phyloP scores from a whole-genome alignment of 1,140 invertebrate species.

The Zaprionus davidi region DNA sequence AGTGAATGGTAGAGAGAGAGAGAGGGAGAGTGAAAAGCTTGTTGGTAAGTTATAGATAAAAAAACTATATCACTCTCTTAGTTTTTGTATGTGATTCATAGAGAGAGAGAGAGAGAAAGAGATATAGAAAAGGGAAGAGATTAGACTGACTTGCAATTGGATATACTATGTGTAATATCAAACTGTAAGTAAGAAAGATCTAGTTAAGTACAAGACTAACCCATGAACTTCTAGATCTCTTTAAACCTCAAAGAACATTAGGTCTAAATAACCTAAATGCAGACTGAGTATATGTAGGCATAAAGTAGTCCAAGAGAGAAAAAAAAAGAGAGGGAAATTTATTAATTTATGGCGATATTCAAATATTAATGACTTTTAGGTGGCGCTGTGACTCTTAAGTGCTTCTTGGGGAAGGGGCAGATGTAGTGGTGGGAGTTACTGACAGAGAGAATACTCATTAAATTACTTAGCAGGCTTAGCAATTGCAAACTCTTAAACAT shows the following conservation, averaged over 20 bases:
- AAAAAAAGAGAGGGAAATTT: background rate
- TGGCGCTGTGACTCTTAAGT: background rate
- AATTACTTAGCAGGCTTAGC: slow-evolving; percentile 1
- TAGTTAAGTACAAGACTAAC: too few species aligned
- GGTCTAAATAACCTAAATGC: background rate
- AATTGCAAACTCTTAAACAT: slow-evolving; percentile 18
- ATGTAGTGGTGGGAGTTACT: background rate
- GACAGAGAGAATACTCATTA: slow-evolving; percentile 5
- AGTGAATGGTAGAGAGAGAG: background rate
- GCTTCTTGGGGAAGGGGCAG: background rate
- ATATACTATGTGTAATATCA: too few species aligned
- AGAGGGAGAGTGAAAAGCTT: background rate
- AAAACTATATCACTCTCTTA: background rate
- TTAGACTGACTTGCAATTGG: background rate
- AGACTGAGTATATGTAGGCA: background rate
- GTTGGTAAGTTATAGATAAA: background rate
- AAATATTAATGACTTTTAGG: background rate
- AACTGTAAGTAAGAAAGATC: too few species aligned
- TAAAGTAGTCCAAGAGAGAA: background rate
- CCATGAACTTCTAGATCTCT: too few species aligned
- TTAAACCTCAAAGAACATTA: too few species aligned
- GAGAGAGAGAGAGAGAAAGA: background rate
- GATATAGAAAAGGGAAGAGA: background rate
- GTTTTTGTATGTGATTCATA: background rate
- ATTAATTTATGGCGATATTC: slow-evolving; percentile 5